Evolutionary conservation across 2,113 vertebrate species (phyloP), one percentile per base, ranked within the genome.

Genomic region (Tautogolabrus adspersus): DNA sequence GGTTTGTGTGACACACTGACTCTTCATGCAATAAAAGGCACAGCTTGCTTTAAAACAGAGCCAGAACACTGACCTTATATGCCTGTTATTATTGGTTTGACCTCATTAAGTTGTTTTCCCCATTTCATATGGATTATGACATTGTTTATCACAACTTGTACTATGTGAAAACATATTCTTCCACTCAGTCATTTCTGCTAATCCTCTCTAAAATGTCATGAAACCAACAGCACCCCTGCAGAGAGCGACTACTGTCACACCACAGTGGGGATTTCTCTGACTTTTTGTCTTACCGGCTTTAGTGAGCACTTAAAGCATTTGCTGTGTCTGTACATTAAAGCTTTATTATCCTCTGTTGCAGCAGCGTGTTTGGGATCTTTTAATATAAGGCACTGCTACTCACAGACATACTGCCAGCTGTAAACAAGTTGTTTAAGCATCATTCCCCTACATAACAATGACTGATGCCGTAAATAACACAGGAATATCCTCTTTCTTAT

Each of bases 171-270:
- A 79, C 83, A 79, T 77, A 77, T 83, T 92, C 71, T 79, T 81
- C 51, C 66, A 56, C 51, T 62, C 44, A 38, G 51, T 66, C 44
- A 67, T 72, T 67, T 78, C 22, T 1, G 60, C 51, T 89, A 89
- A 92, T 92, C 88, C 81, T 26, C 77, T 81, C 49, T 63, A 75
- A 90, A 89, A 91, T 88, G 82, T 68, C 66, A 90, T 54, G 30
- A 74, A 85, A 79, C 54, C 23, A 79, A 37, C 54, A 44, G 65
- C 54, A 83, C 79, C 79, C 84, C 73, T 77, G 71, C 80, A 55
- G 76, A 47, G 75, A 40, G 62, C 2, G 9, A 72, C 65, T 70
- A 57, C 72, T 74, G 57, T 86, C 72, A 66, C 76, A 63, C 26
- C 66, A 74, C 79, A 57, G 47, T 46, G 22, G 77, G 70, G 65